Conservation (phyloP, 2,888 invertebrate species). For the Myathropa florea region DNA sequence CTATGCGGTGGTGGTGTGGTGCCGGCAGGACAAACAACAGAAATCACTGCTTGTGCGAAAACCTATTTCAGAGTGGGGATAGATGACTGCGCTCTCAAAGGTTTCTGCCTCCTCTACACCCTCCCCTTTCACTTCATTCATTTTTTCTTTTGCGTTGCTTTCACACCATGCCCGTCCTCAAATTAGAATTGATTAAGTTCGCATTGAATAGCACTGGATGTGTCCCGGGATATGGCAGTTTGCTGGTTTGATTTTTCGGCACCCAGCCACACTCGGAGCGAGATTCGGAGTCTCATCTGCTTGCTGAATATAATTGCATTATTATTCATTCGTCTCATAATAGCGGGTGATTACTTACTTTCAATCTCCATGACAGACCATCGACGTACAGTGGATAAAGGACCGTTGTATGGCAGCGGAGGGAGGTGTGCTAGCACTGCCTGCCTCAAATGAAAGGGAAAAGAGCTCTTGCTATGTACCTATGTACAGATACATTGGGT, state of each 20-base stretch:
- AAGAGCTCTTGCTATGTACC: slow-evolving; percentile 33
- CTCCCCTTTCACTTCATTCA: neutral
- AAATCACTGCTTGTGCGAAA: slow-evolving; percentile 57
- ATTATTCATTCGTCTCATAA: slow-evolving; percentile 65
- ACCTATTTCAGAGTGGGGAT: slow-evolving; percentile 6
- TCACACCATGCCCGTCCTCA: slow-evolving; percentile 17
- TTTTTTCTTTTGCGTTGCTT: slow-evolving; percentile 11
- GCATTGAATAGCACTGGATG: slow-evolving; percentile 10
- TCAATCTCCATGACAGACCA: slow-evolving; percentile 55
- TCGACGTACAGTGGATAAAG: slow-evolving; percentile 4
- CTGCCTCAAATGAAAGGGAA: slow-evolving; percentile 42
- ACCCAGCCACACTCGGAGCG: neutral
- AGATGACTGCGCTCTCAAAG: slow-evolving; percentile 21
- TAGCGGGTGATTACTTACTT: slow-evolving; percentile 67
- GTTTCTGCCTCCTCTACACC: neutral
- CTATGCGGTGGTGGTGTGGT: neutral
- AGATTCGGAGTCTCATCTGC: slow-evolving; percentile 34
- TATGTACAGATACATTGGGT: slow-evolving; percentile 60
- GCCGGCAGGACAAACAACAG: slow-evolving; percentile 44
- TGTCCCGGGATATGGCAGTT: slow-evolving; percentile 26
- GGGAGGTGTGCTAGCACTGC: neutral
- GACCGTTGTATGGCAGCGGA: neutral
- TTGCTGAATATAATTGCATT: slow-evolving; percentile 60
- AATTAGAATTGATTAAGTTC: slow-evolving; percentile 54
- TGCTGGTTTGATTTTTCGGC: slow-evolving; percentile 41